Conservation (phyloP, 2,797 vertebrate genomes). For the Hemitrygon akajei region DNA sequence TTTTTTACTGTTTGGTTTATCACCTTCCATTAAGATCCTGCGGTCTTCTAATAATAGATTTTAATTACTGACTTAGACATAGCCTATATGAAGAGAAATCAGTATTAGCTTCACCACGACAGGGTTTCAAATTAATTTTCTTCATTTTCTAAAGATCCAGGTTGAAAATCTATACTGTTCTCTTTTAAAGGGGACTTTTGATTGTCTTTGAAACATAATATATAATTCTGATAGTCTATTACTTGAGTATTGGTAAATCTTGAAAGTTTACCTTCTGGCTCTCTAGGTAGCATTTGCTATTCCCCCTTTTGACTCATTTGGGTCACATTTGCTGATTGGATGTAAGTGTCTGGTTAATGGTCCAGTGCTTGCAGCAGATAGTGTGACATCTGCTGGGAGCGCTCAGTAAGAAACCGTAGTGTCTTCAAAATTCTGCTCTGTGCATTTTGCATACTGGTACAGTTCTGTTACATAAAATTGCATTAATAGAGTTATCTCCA, state of each 20-base stretch:
- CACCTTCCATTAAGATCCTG: background rate
- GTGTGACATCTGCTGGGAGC: background rate
- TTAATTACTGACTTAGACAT: background rate
- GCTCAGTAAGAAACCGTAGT: background rate
- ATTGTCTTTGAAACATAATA: background rate
- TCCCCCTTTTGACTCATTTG: no score
- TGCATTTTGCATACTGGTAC: background rate
- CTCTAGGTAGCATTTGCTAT: no score
- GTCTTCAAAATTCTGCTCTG: background rate
- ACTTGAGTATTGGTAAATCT: no score
- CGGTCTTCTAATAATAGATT: background rate
- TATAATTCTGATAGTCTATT: no score
- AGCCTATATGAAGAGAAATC: background rate
- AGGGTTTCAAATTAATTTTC: background rate
- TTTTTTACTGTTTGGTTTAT: background rate
- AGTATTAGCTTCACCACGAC: background rate
- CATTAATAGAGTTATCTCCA: background rate
- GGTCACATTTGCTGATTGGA: background rate
- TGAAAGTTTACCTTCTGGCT: no score
- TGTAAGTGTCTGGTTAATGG: background rate
- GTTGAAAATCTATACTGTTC: background rate
- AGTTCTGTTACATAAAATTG: background rate
- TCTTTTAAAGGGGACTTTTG: background rate
- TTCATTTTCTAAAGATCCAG: background rate
- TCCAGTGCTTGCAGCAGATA: background rate